phyloP scores from a whole-genome alignment of 2,797 vertebrate genomes.

The Amphiprion clarkii region DNA sequence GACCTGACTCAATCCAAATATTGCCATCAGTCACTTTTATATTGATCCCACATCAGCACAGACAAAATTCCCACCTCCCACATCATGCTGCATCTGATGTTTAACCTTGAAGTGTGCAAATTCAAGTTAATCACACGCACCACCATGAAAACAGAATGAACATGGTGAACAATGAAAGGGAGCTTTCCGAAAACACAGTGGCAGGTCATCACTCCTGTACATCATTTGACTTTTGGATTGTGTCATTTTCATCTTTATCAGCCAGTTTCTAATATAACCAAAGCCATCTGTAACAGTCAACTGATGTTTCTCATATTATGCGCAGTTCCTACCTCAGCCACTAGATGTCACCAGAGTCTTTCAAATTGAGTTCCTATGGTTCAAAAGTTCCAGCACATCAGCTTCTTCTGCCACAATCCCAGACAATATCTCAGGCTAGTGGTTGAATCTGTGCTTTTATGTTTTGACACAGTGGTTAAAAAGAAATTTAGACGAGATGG shows the following conservation, averaged over 20 bases:
- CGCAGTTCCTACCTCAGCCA: conserved; percentile 5
- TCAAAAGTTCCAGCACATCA: not conserved
- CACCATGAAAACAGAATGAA: not conserved
- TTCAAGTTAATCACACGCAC: not conserved
- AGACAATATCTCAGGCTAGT: not conserved
- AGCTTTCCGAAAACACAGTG: not conserved
- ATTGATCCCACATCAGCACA: not conserved
- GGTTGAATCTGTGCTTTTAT: not conserved
- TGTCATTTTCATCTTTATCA: not conserved
- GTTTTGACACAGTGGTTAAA: not conserved
- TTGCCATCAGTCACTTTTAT: not conserved
- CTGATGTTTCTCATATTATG: not conserved
- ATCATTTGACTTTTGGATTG: not conserved
- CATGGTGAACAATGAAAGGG: too few species aligned
- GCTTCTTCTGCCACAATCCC: not conserved
- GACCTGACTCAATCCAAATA: not conserved
- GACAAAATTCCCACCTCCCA: not conserved
- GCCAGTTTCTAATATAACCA: not conserved
- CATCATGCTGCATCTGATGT: not conserved
- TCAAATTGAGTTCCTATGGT: not conserved
- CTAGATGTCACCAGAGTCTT: conserved; percentile 1
- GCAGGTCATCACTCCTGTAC: not conserved
- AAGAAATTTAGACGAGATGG: too few species aligned
- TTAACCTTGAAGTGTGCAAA: not conserved
- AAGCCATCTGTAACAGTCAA: not conserved